Conservation (phyloP, 53 echinoderm and acorn worm species). For the Echinometra lucunter region DNA sequence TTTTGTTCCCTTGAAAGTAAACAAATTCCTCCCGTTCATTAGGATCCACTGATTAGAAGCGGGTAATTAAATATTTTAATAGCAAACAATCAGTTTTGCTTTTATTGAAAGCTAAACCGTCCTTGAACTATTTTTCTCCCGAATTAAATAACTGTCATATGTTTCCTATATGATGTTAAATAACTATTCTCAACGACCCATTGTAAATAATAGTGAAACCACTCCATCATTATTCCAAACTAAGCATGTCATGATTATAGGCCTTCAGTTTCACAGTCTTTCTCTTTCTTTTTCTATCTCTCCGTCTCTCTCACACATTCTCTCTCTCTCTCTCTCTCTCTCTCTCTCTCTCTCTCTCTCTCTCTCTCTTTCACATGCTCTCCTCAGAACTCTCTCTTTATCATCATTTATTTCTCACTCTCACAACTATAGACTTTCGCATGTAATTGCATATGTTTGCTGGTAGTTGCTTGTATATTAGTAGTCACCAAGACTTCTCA, state of each 20-base stretch:
- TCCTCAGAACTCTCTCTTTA: not conserved
- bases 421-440: no score
- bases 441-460: no score
- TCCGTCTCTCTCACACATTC: not conserved
- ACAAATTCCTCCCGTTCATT: not conserved
- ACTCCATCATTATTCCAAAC: not conserved
- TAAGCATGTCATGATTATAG: not conserved
- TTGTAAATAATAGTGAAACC: not conserved
- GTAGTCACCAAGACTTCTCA: no score
- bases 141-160: not conserved
- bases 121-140: not conserved
- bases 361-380: constrained; percentile 15
- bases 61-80: not conserved
- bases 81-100: not conserved
- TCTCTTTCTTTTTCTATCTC: not conserved
- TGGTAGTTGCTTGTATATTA: no score
- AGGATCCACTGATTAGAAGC: not conserved
- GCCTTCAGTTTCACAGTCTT: not conserved
- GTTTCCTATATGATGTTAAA: not conserved
- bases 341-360: constrained; percentile 16
- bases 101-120: not conserved
- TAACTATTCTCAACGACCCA: not conserved
- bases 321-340: not conserved
- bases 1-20: not conserved
- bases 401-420: not conserved